A percentile compares a stretch with the other conserved stretches of the same genome.
These are phyloP conservation scores for Agrilus biguttatus DNA, from an alignment of 2,888 invertebrate species.

Conservation along the genomic window DNA sequence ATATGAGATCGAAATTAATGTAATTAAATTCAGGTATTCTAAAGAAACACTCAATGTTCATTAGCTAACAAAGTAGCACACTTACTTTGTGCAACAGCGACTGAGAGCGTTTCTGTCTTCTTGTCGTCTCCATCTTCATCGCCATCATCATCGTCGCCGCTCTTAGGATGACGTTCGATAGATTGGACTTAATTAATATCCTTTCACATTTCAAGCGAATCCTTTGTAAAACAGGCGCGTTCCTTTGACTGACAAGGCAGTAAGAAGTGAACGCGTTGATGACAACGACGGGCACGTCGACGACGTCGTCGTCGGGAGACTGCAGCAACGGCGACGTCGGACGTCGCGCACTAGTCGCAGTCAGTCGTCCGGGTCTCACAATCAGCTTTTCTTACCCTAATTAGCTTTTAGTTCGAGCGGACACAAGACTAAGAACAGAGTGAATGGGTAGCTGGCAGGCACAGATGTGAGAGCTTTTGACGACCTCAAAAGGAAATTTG, in stretches of 20 bases:
- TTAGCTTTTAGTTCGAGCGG: conserved; percentile 23
- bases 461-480: conserved; percentile 18
- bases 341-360: too few relatives aligned
- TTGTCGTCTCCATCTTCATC: not conserved
- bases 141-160: not conserved
- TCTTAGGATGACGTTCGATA: conserved; percentile 15
- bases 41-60: too few relatives aligned
- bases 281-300: not conserved
- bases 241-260: conserved; percentile 24
- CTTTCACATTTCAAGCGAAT: conserved; percentile 26
- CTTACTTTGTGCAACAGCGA: not conserved
- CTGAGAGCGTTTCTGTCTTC: not conserved
- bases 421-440: conserved; percentile 17
- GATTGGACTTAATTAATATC: conserved; percentile 24
- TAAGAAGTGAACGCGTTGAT: conserved; percentile 13
- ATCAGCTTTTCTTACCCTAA: conserved; percentile 25
- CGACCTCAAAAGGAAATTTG: conserved; percentile 19
- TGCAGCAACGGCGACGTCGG: too few relatives aligned
- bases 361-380: not conserved
- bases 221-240: conserved; percentile 21
- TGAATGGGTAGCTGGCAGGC: conserved; percentile 17
- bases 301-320: too few relatives aligned
- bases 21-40: too few relatives aligned
- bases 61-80: not conserved
- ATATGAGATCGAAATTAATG: too few relatives aligned